Evolutionary conservation across 2,797 vertebrate species (phyloP).

Genomic region (Brachyalestes nurse): DNA sequence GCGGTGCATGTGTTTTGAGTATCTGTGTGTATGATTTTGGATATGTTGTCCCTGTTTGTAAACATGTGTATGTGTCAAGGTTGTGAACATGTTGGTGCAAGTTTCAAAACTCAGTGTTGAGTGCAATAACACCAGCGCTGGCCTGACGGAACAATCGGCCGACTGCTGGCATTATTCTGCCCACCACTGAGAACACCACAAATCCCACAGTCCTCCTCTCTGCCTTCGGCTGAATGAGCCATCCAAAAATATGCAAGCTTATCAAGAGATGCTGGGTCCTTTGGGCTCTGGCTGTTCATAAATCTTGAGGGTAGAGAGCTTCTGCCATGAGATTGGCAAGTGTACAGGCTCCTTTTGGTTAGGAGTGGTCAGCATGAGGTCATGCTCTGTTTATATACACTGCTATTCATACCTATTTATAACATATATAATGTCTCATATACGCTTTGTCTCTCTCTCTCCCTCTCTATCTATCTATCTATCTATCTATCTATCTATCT

Average conservation of each 20-base stretch:
- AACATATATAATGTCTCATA: too few species aligned
- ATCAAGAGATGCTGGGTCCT: background rate
- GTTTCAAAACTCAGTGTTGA: slow-evolving; percentile 14
- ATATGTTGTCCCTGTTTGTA: background rate
- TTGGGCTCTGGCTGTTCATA: background rate
- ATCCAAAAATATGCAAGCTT: slow-evolving; percentile 11
- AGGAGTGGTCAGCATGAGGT: background rate
- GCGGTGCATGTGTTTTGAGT: background rate
- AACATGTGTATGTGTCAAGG: background rate
- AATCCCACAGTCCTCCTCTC: slow-evolving; percentile 16
- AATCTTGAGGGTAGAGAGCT: slow-evolving; percentile 17
- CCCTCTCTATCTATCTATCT: too few species aligned
- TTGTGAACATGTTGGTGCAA: background rate
- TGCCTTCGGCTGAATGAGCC: slow-evolving; percentile 5
- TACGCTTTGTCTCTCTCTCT: too few species aligned
- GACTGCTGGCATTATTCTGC: slow-evolving; percentile 83
- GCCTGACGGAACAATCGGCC: slow-evolving; percentile 72
- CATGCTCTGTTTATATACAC: background rate
- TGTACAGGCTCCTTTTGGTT: background rate
- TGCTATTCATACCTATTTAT: too few species aligned
- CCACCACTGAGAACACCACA: slow-evolving; percentile 62
- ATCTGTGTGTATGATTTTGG: background rate
- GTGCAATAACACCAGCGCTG: slow-evolving; percentile 75
- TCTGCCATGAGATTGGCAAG: slow-evolving; percentile 40
- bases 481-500: too few species aligned